Evolutionary conservation across 2,888 invertebrate species (phyloP), one percentile per base, ranked within the genome.

Genomic region (Imbricaverruca yamaguchii): DNA sequence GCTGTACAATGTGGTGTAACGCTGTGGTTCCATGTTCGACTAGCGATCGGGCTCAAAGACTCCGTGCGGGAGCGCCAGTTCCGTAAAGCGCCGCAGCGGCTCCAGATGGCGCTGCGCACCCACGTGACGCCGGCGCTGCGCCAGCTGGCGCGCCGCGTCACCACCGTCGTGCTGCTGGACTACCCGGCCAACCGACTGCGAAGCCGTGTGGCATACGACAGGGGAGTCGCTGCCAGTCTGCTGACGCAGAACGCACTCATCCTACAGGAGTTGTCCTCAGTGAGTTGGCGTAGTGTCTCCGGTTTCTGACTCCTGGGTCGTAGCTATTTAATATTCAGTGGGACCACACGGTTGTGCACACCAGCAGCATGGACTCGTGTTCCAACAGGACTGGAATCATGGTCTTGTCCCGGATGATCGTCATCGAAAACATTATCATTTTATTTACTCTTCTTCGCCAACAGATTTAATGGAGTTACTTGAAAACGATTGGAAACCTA

Each of bases 41-140:
- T n/a, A 78, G 78, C 78, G 11, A 55, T 78, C 21, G 78, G 56
- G 6, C 56, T 78, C 23, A 78, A 57, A 23, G 78, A 78, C n/a
- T 4, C 78, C 6, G 78, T 78, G 2, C 78, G 78, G 56, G 78
- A 78, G 2, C 56, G 23, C 23, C 15, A 18, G 57, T 55, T 78
- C 12, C 78, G 21, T 13, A 12, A 18, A 2, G 56, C 56, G 78
- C 78, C 78, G 21, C 78, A 78, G 78, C 23, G 21, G 57, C 57
- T 78, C 23, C 10, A 10, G 78, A 23, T 6, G 11, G 21, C 21
- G 9, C 56, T 78, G 56, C 78, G 55, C 4, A n/a, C 8, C 9
- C 57, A 23, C 23, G n/a, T 57, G 78, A n/a, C 18, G 23, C 23
- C n/a, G 12, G 12, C n/a, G n/a, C n/a, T 78, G n/a, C 56, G 23